Base-by-base conservation (phyloP, 2,888 invertebrate species). In the Alcis repandata region DNA sequence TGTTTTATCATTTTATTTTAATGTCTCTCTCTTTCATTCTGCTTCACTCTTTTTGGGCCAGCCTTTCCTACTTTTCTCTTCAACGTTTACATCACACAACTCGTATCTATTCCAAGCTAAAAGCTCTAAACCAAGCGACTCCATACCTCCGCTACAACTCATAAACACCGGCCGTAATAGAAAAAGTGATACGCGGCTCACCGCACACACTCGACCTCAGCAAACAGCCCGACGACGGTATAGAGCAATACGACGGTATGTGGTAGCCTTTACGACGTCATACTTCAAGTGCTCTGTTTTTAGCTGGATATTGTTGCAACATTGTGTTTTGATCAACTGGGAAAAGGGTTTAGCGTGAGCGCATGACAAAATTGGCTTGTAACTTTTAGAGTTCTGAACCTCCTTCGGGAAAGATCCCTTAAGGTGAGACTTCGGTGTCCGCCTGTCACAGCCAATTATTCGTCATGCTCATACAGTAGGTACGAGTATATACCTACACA, bases 171-270 rank as follows among this genome's bases (percentile, higher is more conserved):
- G 67, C 76, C 80, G 85, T 89, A 90, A 90, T 89, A 92, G 91
- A 91, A 91, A 92, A 92, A 92, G 85, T 89, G 88, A 88, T 90
- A 86, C 85, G 84, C 83, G 86, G 89, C 84, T 80, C 85, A 88
- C 90, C 91, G 84, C 91, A 88, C 86, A 77, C 60, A 67, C 45
- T 57, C 63, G 51, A 56, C 65, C 60, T 57, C 65, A 57, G 46
- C 61, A 67, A 69, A 71, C 67, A 67, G 45, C 51, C 65, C 67
- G 77, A 73, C 76, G 70, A 59, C 77, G 54, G 71, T 69, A 79
- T 78, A 80, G 74, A 82, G 78, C 72, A 63, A 78, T 77, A 53
- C 41, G 17, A 33, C 56, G 43, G 75, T 75, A 76, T 76, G 77
- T 75, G 75, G 77, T 76, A 72, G 72, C 72, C 61, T 74, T 77